Conservation (phyloP, 2,888 invertebrate species). For the Epistrophe grossulariae region DNA sequence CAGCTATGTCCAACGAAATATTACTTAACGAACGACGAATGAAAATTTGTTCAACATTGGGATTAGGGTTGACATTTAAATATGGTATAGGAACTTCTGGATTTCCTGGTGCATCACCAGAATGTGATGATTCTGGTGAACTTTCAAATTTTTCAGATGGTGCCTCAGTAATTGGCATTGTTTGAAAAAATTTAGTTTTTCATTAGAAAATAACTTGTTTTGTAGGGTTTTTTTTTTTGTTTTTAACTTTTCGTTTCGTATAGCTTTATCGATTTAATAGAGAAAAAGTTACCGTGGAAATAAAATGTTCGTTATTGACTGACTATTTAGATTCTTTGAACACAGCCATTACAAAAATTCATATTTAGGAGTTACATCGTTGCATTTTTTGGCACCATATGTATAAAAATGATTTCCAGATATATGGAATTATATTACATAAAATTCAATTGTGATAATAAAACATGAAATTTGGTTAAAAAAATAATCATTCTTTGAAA, state of each 20-base stretch:
- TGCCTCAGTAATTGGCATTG: conserved; percentile 81
- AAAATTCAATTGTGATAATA: no score
- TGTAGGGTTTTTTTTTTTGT: conserved; percentile 22
- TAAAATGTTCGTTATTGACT: not conserved
- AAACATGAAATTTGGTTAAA: no score
- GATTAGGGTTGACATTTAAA: conserved; percentile 42
- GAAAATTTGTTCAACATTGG: conserved; percentile 49
- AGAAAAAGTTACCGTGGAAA: conserved; percentile 34
- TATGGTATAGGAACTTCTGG: conserved; percentile 48
- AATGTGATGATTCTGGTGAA: conserved; percentile 82
- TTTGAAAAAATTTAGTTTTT: not conserved
- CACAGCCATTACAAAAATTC: not conserved
- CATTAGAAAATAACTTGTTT: not conserved
- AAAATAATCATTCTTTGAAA: no score
- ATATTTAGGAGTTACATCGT: not conserved
- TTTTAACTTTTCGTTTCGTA: not conserved
- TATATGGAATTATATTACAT: no score
- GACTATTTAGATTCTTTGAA: not conserved
- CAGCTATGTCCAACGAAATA: conserved; percentile 78
- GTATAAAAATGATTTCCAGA: no score
- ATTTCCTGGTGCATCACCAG: conserved; percentile 77
- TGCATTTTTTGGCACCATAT: no score
- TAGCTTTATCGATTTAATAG: conserved; percentile 49
- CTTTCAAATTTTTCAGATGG: conserved; percentile 79
- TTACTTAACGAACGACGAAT: conserved; percentile 60